These are phyloP conservation scores for Yoshiicerus persimilis DNA, from an alignment of 1,140 invertebrate species.

Conservation along the genomic window DNA sequence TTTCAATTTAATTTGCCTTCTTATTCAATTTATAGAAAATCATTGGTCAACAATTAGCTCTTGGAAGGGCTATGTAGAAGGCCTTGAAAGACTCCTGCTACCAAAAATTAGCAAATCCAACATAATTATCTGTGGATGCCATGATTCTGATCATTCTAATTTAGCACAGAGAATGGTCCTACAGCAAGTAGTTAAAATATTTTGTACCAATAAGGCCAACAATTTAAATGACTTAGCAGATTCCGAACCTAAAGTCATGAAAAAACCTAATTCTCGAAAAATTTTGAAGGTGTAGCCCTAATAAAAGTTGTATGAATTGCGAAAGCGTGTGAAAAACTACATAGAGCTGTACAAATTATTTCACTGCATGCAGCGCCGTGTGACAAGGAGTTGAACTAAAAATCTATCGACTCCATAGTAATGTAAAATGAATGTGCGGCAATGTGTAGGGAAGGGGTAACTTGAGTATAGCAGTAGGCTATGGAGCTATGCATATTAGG, in stretches of 20 bases:
- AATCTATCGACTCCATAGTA: no score
- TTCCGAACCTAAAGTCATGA: background rate
- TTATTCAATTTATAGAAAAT: background rate
- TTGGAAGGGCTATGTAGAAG: background rate
- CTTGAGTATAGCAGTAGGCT: no score
- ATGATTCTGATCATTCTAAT: background rate
- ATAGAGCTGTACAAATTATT: no score
- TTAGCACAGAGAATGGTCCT: background rate
- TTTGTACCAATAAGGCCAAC: background rate
- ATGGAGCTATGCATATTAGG: no score
- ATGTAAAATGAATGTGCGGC: no score
- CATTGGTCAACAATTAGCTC: background rate
- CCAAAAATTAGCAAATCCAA: background rate
- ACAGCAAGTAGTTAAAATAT: background rate
- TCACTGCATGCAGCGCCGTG: no score
- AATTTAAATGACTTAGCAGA: background rate
- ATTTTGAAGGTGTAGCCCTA: background rate
- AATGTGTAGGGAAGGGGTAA: no score
- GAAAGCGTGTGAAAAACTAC: no score
- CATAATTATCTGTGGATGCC: background rate
- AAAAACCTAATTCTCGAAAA: background rate
- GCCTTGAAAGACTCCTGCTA: background rate
- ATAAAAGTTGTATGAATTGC: no score
- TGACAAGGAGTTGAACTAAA: no score
- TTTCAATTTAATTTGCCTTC: background rate